Conservation (phyloP, 2,888 invertebrate species). For the Ornithoptera alexandrae region DNA sequence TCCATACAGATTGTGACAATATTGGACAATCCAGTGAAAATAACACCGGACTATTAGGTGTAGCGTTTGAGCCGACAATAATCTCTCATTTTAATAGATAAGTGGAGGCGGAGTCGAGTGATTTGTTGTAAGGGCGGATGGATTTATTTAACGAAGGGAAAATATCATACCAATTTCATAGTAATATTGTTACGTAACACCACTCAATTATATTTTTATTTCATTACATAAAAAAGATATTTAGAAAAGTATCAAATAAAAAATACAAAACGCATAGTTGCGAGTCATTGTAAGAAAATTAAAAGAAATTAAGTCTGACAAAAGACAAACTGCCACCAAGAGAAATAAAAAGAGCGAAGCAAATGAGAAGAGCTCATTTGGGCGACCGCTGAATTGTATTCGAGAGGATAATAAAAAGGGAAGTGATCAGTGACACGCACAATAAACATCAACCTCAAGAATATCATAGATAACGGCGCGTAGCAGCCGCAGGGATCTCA, state of each 20-base stretch:
- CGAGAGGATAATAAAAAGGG: constrained; percentile 80
- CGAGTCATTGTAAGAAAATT: constrained; percentile 32
- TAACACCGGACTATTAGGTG: constrained; percentile 68
- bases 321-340: constrained; percentile 76
- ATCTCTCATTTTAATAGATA: constrained; percentile 80
- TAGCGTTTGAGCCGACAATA: constrained; percentile 65
- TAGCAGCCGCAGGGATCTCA: constrained; percentile 74
- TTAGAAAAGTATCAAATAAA: not conserved
- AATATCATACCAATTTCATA: not conserved
- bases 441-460: constrained; percentile 81
- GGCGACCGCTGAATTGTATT: constrained; percentile 77
- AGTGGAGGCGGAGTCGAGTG: constrained; percentile 72
- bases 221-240: not conserved
- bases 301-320: constrained; percentile 70
- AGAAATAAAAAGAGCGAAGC: constrained; percentile 78
- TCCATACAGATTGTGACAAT: constrained; percentile 74
- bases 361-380: constrained; percentile 78
- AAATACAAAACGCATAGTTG: constrained; percentile 1
- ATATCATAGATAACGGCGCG: constrained; percentile 79
- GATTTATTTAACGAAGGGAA: constrained; percentile 20
- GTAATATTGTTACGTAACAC: not conserved
- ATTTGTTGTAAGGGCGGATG: constrained; percentile 61
- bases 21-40: constrained; percentile 79
- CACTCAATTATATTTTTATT: not conserved
- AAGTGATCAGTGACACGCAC: constrained; percentile 81